phyloP scores from a whole-genome alignment of 2,888 invertebrate genomes.

The Actias luna region DNA sequence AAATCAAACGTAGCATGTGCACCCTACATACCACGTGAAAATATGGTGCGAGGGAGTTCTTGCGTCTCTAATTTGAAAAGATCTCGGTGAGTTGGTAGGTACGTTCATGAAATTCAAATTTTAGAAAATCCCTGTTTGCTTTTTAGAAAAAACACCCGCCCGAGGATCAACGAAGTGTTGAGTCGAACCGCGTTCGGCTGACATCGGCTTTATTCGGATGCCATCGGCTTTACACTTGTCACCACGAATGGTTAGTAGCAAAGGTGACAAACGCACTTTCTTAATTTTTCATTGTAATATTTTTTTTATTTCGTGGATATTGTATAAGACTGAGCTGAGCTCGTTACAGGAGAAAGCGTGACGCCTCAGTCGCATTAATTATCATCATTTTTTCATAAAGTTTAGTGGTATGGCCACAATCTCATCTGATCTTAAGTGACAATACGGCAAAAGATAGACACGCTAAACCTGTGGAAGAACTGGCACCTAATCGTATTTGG shows the following conservation, averaged over 20 bases:
- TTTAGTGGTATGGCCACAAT: no score
- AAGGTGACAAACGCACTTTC: neutral
- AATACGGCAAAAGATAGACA: no score
- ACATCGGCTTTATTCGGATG: neutral
- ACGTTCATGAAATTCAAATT: constrained; percentile 25
- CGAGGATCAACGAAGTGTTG: constrained; percentile 23
- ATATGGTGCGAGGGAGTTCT: constrained; percentile 16
- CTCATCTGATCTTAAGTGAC: no score
- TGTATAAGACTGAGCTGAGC: no score
- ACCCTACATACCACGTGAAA: constrained; percentile 12
- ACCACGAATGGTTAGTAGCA: neutral
- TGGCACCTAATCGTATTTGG: no score
- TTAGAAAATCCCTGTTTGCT: constrained; percentile 25
- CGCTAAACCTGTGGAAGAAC: no score
- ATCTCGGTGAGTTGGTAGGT: constrained; percentile 3
- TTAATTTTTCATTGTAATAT: neutral
- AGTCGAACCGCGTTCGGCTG: constrained; percentile 19
- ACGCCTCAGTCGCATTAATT: no score
- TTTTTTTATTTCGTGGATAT: neutral
- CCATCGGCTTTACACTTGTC: neutral
- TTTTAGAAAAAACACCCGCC: constrained; percentile 23
- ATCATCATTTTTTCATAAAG: no score
- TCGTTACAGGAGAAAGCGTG: no score
- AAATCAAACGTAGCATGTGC: neutral
- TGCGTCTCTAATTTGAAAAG: constrained; percentile 19